phyloP scores from a whole-genome alignment of 2,888 invertebrate genomes.

The Pterostichus madidus region DNA sequence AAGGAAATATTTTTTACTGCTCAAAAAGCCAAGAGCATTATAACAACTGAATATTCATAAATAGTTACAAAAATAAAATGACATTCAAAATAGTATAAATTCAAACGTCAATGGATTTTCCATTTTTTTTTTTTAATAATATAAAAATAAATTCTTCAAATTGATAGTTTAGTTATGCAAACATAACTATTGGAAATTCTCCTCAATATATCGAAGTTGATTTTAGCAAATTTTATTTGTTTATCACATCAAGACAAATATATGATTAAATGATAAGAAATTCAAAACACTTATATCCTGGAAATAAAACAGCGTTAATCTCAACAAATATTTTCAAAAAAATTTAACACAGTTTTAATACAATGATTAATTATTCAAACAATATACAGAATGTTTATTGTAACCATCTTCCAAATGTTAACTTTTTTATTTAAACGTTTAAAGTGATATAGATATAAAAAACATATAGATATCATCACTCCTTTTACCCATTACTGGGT shows the following conservation, averaged over 20 bases:
- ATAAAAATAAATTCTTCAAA: not conserved
- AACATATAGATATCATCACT: no score
- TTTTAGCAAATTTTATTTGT: not conserved
- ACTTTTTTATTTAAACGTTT: no score
- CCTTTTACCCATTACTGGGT: no score
- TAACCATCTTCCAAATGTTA: no score
- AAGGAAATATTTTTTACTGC: no score
- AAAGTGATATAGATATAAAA: no score
- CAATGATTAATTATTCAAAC: not conserved
- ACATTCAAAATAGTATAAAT: not conserved
- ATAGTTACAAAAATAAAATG: slow-evolving; percentile 8
- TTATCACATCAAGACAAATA: not conserved
- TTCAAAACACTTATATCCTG: not conserved
- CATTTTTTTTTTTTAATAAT: not conserved
- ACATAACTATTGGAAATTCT: not conserved
- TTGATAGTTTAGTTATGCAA: not conserved
- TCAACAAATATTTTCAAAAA: slow-evolving; percentile 1
- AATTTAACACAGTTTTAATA: not conserved
- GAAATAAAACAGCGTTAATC: not conserved
- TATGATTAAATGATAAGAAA: slow-evolving; percentile 1
- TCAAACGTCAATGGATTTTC: not conserved
- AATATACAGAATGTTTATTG: no score
- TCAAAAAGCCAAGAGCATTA: not conserved
- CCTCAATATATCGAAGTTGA: not conserved
- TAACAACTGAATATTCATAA: not conserved